Base-by-base conservation (phyloP, 1,140 invertebrate genomes). In the Trichogramma pretiosum region DNA sequence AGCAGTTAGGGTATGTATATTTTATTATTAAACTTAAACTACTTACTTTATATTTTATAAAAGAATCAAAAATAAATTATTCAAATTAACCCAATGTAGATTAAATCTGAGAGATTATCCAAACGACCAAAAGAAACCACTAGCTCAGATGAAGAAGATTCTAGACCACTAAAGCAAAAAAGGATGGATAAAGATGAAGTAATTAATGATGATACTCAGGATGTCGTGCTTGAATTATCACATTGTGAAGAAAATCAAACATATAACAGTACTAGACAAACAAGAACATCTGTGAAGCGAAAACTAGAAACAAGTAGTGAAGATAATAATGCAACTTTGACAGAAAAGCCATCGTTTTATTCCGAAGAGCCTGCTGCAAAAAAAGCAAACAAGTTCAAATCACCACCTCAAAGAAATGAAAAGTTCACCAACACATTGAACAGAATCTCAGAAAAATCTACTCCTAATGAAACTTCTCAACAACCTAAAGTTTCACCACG, bases 121-220 rank as follows among this genome's bases (percentile, higher is more conserved):
- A 65, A 64, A 36, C 51, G 60, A 21, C 52, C 50, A 3, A 58
- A 57, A 24, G 40, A 37, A 13, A 14, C 21, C 7, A 14, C 14
- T 14, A 47, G 33, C 5, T 58, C 52, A 41, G 61, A 60, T 3
- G 60, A 62, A n/a, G 61, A 63, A 19, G 23, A n/a, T 13, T 21
- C 26, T 14, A 52, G 49, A 18, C 52, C 47, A 16, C 11, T 16
- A 2, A 64, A 64, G 16, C 53, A 58, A 17, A 58, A 36, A n/a
- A 62, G 56, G 51, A 11, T 41, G 18, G 58, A 58, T 3, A 48
- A 48, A 4, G 22, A 50, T 34, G 14, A 46, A n/a, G n/a, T n/a
- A 26, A 8, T 37, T 18, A 36, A n/a, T 22, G 19, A 43, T n/a
- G 26, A 47, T 18, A 30, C 26, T 19, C 3, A 16, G 3, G 33